phyloP scores from a whole-genome alignment of 2,113 vertebrate species.

The Cynoglossus semilaevis region DNA sequence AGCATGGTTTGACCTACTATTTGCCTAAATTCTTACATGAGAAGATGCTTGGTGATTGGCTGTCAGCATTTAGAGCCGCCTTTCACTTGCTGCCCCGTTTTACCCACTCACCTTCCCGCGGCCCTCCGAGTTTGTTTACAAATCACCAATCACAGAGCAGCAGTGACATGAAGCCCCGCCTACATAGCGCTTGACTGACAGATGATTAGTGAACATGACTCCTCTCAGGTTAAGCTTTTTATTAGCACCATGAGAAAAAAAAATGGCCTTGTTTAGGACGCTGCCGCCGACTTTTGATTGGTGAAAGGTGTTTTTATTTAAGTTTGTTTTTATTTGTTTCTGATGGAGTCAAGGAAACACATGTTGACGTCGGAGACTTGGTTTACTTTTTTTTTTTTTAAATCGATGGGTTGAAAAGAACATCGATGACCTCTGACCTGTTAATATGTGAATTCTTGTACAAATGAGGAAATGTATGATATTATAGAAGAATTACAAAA shows the following conservation, averaged over 20 bases:
- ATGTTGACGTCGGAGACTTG: neutral
- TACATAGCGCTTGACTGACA: neutral
- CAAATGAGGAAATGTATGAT: constrained; percentile 80
- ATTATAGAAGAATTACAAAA: constrained; percentile 81
- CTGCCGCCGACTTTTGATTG: neutral
- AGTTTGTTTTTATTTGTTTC: neutral
- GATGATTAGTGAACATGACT: neutral
- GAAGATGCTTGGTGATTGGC: constrained; percentile 5
- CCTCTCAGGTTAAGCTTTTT: neutral
- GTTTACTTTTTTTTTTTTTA: neutral
- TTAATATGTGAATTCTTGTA: constrained; percentile 91
- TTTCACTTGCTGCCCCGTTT: neutral
- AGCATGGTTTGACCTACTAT: neutral
- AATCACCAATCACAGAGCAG: constrained; percentile 14
- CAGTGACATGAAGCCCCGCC: constrained; percentile 6
- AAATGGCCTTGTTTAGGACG: neutral
- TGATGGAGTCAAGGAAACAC: neutral
- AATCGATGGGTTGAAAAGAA: neutral
- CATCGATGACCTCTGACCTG: constrained; percentile 74
- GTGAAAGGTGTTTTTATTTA: neutral
- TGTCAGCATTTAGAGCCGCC: neutral
- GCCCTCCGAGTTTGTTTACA: constrained; percentile 49
- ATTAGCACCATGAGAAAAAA: neutral
- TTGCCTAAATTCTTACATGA: no score
- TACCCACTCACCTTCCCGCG: constrained; percentile 26